Conservation (phyloP, 2,797 vertebrate genomes). For the Calcarius lapponicus region DNA sequence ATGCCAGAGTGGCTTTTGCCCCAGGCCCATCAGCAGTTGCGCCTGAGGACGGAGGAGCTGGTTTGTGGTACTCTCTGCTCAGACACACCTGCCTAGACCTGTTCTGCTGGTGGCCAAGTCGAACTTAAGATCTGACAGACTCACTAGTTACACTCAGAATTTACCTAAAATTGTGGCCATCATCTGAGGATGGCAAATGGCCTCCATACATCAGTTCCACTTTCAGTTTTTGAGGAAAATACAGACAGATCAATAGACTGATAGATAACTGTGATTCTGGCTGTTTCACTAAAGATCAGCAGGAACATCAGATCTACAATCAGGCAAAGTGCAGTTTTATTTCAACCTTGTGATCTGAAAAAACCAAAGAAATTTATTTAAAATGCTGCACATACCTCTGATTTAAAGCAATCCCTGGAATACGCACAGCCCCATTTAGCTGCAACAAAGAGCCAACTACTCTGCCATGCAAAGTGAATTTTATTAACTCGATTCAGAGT, state of each 20-base stretch:
- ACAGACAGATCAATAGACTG: background rate
- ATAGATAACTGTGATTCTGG: background rate
- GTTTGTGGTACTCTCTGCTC: background rate
- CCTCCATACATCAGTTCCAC: background rate
- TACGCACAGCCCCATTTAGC: background rate
- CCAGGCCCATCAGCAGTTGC: background rate
- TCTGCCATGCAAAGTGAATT: conserved; percentile 1
- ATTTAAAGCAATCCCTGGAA: background rate
- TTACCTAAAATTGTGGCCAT: background rate
- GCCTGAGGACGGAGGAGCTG: background rate
- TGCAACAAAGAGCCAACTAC: background rate
- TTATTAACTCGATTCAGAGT: conserved; percentile 38
- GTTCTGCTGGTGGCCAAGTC: fast-evolving
- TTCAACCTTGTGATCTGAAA: background rate
- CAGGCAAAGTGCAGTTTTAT: background rate
- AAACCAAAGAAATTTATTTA: background rate
- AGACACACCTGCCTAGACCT: background rate
- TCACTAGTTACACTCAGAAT: background rate
- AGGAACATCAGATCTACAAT: background rate
- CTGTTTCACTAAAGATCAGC: background rate
- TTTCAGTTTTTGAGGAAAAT: background rate
- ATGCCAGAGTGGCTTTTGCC: background rate
- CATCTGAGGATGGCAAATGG: background rate
- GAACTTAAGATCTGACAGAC: background rate
- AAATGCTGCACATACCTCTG: background rate